A percentile compares a stretch with the other conserved stretches of the same genome.
Conservation (phyloP, 2,113 vertebrate genomes). For the Cyanoderma ruficeps region DNA sequence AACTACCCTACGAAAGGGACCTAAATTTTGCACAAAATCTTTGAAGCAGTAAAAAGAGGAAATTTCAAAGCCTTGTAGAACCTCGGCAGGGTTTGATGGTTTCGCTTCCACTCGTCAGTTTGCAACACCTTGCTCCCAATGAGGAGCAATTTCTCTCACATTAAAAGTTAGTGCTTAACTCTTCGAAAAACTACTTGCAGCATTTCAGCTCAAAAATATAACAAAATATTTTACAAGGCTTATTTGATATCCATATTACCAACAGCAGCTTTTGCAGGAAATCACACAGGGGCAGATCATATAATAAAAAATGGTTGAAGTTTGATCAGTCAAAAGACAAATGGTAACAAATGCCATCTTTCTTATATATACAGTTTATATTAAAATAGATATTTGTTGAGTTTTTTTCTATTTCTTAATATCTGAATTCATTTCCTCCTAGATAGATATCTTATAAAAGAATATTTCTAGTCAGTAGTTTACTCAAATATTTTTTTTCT, state of each 20-base stretch:
- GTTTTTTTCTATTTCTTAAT: not conserved
- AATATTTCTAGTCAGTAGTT: not conserved
- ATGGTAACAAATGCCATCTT: not conserved
- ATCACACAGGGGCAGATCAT: rapidly evolving
- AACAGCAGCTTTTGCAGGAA: not conserved
- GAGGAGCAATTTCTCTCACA: not conserved
- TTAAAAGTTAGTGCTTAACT: not conserved
- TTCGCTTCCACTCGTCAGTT: not conserved
- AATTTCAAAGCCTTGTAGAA: not conserved
- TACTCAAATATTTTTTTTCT: not conserved
- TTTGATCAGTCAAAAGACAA: not conserved
- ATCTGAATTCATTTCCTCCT: not conserved
- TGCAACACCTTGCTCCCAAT: not conserved
- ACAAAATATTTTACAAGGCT: not conserved
- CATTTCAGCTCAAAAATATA: not conserved
- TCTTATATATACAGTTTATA: not conserved
- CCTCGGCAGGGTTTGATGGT: not conserved
- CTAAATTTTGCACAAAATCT: not conserved
- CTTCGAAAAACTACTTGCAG: not conserved
- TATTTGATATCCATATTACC: not conserved
- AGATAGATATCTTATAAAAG: not conserved
- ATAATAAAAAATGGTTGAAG: not conserved
- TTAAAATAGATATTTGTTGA: not conserved
- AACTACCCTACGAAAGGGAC: not conserved
- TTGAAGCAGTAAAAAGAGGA: not conserved